These are phyloP conservation scores for Actias luna DNA, from an alignment of 2,888 invertebrate genomes.

Conservation along the genomic window DNA sequence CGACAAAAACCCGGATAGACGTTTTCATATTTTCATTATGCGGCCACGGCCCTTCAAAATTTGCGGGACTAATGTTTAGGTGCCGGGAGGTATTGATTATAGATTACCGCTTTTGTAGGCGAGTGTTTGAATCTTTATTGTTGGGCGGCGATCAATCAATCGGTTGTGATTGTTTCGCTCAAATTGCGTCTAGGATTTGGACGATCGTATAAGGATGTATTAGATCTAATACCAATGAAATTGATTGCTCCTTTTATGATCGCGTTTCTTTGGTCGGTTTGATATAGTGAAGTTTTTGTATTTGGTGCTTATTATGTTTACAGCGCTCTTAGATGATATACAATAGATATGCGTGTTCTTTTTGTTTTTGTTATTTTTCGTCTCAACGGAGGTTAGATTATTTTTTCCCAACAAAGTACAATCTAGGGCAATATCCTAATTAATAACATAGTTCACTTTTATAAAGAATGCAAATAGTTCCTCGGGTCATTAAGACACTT, in stretches of 20 bases:
- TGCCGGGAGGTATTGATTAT: constrained; percentile 40
- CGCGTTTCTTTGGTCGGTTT: constrained; percentile 12
- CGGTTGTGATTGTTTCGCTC: constrained; percentile 32
- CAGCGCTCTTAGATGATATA: not conserved
- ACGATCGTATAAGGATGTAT: constrained; percentile 11
- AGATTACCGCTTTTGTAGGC: constrained; percentile 38
- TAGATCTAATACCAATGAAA: constrained; percentile 12
- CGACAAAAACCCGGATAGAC: constrained; percentile 36
- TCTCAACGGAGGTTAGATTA: no score
- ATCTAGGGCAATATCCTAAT: no score
- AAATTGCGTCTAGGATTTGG: constrained; percentile 11
- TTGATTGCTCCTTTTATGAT: constrained; percentile 17
- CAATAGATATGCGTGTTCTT: no score
- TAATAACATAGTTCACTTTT: no score
- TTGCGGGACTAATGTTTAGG: constrained; percentile 30
- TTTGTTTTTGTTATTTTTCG: no score
- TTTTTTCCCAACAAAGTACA: no score
- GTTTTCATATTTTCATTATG: constrained; percentile 38
- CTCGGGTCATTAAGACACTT: no score
- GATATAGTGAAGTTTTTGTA: constrained; percentile 20
- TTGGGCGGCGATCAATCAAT: constrained; percentile 35
- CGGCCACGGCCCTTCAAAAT: constrained; percentile 29
- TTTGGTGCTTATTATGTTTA: not conserved
- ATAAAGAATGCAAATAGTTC: no score
- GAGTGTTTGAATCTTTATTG: constrained; percentile 23